Evolutionary conservation across 2,113 vertebrate genomes (phyloP).

Genomic region (Pseudopodoces humilis): DNA sequence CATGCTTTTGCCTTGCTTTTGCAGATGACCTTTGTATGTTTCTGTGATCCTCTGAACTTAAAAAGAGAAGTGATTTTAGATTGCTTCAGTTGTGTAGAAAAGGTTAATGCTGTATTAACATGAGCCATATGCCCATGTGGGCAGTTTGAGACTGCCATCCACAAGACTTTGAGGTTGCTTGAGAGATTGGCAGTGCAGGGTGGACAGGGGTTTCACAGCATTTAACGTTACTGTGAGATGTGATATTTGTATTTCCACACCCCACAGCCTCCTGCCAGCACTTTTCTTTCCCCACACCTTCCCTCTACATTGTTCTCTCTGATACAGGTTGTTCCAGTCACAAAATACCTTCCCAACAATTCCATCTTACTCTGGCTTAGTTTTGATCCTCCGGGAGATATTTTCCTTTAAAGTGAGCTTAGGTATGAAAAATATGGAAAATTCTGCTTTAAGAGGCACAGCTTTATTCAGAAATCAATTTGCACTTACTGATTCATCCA

Average conservation of each 20-base stretch:
- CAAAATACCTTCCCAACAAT: not conserved
- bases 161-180: not conserved
- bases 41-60: not conserved
- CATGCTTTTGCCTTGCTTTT: not conserved
- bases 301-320: rapidly evolving
- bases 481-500: not conserved
- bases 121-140: rapidly evolving
- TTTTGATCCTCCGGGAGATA: not conserved
- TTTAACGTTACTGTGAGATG: not conserved
- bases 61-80: not conserved
- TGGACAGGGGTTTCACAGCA: not conserved
- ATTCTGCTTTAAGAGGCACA: not conserved
- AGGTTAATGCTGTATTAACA: not conserved
- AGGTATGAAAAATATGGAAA: not conserved
- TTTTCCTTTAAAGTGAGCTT: not conserved
- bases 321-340: not conserved
- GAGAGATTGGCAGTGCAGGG: not conserved
- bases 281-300: not conserved
- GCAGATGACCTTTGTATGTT: not conserved
- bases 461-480: not conserved
- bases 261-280: not conserved
- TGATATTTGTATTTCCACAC: not conserved
- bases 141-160: not conserved
- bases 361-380: not conserved
- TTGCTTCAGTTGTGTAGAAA: not conserved